phyloP scores from a whole-genome alignment of 2,888 invertebrate species.

The Tortrix viridana region DNA sequence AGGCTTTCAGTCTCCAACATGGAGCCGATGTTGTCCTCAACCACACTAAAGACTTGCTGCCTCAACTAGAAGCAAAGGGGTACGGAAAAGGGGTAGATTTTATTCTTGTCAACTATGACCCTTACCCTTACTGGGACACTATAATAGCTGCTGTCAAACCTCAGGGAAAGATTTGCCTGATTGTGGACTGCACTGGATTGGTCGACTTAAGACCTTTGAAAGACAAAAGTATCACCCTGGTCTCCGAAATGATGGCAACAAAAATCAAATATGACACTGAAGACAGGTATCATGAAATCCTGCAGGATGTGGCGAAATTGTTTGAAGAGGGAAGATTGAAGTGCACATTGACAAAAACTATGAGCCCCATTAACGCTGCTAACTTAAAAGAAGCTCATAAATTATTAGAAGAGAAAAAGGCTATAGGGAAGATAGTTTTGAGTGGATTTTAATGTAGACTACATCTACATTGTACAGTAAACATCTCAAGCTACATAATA shows the following conservation, averaged over 20 bases:
- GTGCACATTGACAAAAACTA: conserved; percentile 61
- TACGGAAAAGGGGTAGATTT: conserved; percentile 67
- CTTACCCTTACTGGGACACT: conserved; percentile 72
- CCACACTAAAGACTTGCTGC: conserved; percentile 61
- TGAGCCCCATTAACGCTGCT: conserved; percentile 71
- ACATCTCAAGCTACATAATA: too few relatives aligned
- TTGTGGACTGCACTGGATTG: conserved; percentile 69
- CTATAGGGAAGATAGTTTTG: conserved; percentile 62
- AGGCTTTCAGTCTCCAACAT: conserved; percentile 56
- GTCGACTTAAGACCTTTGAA: conserved; percentile 65
- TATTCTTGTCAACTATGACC: conserved; percentile 72
- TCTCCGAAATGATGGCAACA: conserved; percentile 69
- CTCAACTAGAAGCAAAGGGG: conserved; percentile 63
- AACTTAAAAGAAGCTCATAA: conserved; percentile 70
- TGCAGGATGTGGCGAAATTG: conserved; percentile 61
- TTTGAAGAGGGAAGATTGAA: conserved; percentile 63
- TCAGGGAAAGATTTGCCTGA: conserved; percentile 70
- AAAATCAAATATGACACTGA: conserved; percentile 70
- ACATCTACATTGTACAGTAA: too few relatives aligned
- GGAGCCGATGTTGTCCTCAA: conserved; percentile 69
- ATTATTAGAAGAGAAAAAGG: conserved; percentile 62
- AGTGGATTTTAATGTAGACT: conserved; percentile 53
- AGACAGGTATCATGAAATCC: conserved; percentile 66
- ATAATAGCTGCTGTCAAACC: conserved; percentile 68
- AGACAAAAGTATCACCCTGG: conserved; percentile 71